Conservation (phyloP, 2,797 vertebrate genomes). For the Crocidura indochinensis region DNA sequence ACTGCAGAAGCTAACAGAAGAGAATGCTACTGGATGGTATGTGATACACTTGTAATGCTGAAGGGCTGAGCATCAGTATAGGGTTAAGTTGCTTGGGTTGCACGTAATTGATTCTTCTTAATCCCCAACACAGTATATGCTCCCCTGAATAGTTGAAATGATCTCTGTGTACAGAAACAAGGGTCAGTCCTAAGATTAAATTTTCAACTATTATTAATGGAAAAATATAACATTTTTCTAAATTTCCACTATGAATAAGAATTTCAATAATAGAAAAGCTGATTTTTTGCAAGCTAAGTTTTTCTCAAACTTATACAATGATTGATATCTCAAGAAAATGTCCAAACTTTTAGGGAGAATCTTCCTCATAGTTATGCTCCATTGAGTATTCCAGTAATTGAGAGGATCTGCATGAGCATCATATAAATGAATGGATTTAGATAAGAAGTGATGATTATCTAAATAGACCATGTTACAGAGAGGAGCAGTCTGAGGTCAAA, state of each 20-base stretch:
- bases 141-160: too few species aligned
- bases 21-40: not conserved
- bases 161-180: too few species aligned
- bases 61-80: not conserved
- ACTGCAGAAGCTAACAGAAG: not conserved
- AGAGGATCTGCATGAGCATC: not conserved
- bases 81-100: too few species aligned
- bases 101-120: too few species aligned
- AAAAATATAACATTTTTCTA: not conserved
- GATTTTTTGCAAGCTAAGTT: slow-evolving; percentile 24
- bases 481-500: not conserved
- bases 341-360: not conserved
- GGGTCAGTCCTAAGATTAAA: not conserved
- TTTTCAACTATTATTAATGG: not conserved
- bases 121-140: too few species aligned
- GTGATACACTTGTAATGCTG: not conserved
- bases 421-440: not conserved
- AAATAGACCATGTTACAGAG: not conserved
- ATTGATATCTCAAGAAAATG: not conserved
- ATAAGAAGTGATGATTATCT: slow-evolving; percentile 18
- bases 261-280: not conserved
- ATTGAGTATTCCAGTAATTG: not conserved
- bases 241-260: not conserved
- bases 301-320: not conserved
- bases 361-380: not conserved